These are phyloP conservation scores for Neosilurus mollespiculum DNA, from an alignment of 2,797 vertebrate genomes.

Conservation along the genomic window DNA sequence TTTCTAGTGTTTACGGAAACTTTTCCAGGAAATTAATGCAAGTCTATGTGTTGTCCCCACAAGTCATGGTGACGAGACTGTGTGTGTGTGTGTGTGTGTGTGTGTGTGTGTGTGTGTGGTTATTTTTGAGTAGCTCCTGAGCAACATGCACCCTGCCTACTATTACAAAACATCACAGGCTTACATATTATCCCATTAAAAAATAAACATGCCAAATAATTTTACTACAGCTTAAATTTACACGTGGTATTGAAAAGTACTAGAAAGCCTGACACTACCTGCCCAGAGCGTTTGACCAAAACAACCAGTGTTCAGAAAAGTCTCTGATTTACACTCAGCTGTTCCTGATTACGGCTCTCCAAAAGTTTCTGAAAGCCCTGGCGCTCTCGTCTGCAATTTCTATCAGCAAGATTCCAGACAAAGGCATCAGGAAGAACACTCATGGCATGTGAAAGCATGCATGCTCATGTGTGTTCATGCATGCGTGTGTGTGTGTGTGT, in stretches of 20 bases:
- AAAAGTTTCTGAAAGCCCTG: conserved; percentile 60
- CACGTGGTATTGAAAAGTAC: background rate
- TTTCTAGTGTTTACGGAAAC: too few relatives aligned
- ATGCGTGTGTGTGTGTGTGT: conserved; percentile 27
- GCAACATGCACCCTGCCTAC: too few relatives aligned
- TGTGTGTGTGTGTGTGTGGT: too few relatives aligned
- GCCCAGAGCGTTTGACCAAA: background rate
- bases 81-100: too few relatives aligned
- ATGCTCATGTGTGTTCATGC: conserved; percentile 10
- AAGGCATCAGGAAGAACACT: background rate
- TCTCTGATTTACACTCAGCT: conserved; percentile 28
- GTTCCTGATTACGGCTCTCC: conserved; percentile 37
- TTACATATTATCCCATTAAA: background rate
- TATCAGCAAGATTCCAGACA: conserved; percentile 21
- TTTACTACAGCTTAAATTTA: background rate
- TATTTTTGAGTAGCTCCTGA: too few relatives aligned
- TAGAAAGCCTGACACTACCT: background rate
- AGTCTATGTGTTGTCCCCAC: too few relatives aligned
- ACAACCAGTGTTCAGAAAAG: conserved; percentile 6
- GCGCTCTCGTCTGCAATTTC: conserved; percentile 8
- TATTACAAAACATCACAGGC: too few relatives aligned
- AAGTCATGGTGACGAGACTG: too few relatives aligned
- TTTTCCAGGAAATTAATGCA: too few relatives aligned
- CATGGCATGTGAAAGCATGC: background rate
- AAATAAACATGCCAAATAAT: background rate